Percentiles rank a stretch among this genome's conserved stretches.
phyloP scores from a whole-genome alignment of 2,888 invertebrate genomes.

The Volucella zonaria region DNA sequence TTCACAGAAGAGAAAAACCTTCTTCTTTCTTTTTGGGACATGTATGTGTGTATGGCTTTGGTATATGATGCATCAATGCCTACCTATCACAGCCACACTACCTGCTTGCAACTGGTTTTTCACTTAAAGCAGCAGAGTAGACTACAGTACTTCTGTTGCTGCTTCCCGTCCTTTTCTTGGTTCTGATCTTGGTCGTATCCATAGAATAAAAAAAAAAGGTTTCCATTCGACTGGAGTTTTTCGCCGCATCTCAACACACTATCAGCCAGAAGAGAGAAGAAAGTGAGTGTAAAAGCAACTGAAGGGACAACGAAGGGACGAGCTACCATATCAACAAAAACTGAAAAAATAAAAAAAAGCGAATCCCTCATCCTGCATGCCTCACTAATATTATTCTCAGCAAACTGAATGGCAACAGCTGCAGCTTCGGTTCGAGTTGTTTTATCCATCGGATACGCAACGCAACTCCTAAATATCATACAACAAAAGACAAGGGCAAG shows the following conservation, averaged over 20 bases:
- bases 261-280: conserved; percentile 4
- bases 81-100: conserved; percentile 60
- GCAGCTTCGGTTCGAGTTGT: conserved; percentile 53
- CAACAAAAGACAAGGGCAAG: conserved; percentile 39
- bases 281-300: conserved; percentile 9
- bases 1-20: too few relatives aligned
- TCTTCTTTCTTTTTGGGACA: conserved; percentile 13
- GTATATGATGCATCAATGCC: conserved; percentile 43
- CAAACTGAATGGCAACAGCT: conserved; percentile 50
- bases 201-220: conserved; percentile 25
- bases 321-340: conserved; percentile 27
- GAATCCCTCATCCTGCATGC: conserved; percentile 23
- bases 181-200: too few relatives aligned
- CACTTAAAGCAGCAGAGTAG: conserved; percentile 26
- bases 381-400: conserved; percentile 34
- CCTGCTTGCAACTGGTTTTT: conserved; percentile 69
- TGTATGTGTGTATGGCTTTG: conserved; percentile 9
- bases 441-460: conserved; percentile 63
- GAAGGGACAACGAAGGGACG: conserved; percentile 1
- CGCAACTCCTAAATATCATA: conserved; percentile 23
- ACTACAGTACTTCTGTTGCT: too few relatives aligned
- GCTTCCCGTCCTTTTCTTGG: too few relatives aligned
- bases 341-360: conserved; percentile 16
- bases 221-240: conserved; percentile 55
- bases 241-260: conserved; percentile 58